A percentile compares a stretch with the other conserved stretches of the same genome.
phyloP scores from a whole-genome alignment of 2,113 vertebrate genomes.

The Macrotus californicus region DNA sequence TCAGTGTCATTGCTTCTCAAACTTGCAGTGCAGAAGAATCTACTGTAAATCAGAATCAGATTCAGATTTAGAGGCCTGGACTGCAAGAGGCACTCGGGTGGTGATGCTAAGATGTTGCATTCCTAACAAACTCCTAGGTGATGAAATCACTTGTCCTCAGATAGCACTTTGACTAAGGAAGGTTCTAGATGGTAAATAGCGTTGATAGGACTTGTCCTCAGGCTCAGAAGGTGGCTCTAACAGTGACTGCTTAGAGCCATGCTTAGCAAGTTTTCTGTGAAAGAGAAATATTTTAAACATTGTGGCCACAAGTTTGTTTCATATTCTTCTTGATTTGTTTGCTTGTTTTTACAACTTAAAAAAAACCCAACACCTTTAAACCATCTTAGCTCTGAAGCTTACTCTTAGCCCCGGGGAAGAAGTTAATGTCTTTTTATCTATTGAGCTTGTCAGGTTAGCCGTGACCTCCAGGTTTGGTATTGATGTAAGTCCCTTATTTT shows the following conservation, averaged over 20 bases:
- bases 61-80: not conserved
- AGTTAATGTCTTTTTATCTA: not conserved
- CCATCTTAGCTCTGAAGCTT: not conserved
- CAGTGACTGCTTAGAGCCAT: not conserved
- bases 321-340: not conserved
- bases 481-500: not conserved
- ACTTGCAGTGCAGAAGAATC: not conserved
- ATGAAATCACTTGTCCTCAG: not conserved
- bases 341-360: constrained; percentile 21
- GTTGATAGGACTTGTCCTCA: not conserved
- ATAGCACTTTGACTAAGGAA: not conserved
- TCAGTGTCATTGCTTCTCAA: not conserved
- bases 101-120: not conserved
- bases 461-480: not conserved
- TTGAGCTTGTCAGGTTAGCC: not conserved
- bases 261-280: not conserved
- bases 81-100: not conserved
- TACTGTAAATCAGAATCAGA: not conserved
- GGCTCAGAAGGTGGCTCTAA: not conserved
- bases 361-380: not conserved
- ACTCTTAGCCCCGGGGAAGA: not conserved
- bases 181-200: not conserved
- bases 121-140: not conserved
- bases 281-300: not conserved
- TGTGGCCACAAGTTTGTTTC: not conserved